Conservation (phyloP, 2,797 vertebrate genomes). For the Bucorvus abyssinicus region DNA sequence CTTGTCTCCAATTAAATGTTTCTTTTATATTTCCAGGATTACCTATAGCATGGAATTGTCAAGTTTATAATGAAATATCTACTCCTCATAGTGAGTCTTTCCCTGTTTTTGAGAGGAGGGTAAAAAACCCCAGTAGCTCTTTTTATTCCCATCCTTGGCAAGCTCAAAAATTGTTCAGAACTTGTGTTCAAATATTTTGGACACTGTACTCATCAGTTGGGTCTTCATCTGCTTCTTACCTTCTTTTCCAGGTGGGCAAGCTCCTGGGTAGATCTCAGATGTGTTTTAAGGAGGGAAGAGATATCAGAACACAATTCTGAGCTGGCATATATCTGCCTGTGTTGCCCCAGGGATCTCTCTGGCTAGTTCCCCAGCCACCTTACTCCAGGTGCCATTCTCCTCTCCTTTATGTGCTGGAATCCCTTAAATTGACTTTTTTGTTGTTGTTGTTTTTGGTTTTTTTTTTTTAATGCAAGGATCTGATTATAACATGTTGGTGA, state of each 20-base stretch:
- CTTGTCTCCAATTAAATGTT: not conserved
- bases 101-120: not conserved
- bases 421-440: not conserved
- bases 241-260: not conserved
- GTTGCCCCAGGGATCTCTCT: not conserved
- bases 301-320: not conserved
- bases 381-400: not conserved
- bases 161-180: not conserved
- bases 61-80: not conserved
- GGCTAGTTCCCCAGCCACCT: not conserved
- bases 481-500: not conserved
- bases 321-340: accelerated
- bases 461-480: not conserved
- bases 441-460: too few relatives aligned
- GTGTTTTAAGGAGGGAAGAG: not conserved
- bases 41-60: not conserved
- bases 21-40: not conserved
- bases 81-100: not conserved
- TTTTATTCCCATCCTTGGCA: not conserved
- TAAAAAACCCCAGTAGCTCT: not conserved
- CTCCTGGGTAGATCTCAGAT: not conserved
- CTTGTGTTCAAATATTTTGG: not conserved
- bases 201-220: not conserved
- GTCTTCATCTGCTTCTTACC: not conserved
- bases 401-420: not conserved